A percentile compares a stretch with the other conserved stretches of the same genome.
Evolutionary conservation across 2,888 invertebrate species (phyloP).

Genomic region (Stomorhina lunata): DNA sequence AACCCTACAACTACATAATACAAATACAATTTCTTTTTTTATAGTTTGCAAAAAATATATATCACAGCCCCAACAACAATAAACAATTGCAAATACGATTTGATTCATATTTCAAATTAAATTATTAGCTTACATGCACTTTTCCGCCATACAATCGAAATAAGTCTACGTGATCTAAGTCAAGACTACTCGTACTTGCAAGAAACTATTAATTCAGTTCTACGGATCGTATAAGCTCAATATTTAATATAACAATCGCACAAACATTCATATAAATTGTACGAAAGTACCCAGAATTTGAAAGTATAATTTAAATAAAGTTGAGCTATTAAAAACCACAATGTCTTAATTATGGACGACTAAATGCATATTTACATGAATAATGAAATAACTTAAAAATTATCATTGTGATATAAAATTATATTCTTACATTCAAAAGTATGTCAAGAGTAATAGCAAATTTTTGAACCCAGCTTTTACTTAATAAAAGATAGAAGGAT

Average conservation of each 20-base stretch:
- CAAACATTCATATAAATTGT: no score
- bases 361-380: no score
- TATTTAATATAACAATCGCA: not conserved
- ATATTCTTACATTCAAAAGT: no score
- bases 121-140: slow-evolving; percentile 37
- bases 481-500: no score
- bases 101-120: slow-evolving; percentile 45
- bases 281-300: no score
- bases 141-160: slow-evolving; percentile 18
- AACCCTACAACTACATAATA: slow-evolving; percentile 7
- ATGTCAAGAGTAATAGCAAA: no score
- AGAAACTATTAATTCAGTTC: not conserved
- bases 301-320: no score
- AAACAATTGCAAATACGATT: slow-evolving; percentile 21
- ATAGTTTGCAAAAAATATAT: not conserved
- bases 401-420: no score
- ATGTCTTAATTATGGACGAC: not conserved
- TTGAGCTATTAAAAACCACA: not conserved
- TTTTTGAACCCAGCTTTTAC: no score
- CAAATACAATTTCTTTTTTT: not conserved
- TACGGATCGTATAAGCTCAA: not conserved
- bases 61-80: not conserved
- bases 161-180: slow-evolving; percentile 57
- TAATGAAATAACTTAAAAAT: no score
- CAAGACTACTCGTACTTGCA: slow-evolving; percentile 22